Conservation (phyloP, 2,113 vertebrate genomes). For the Laterallus jamaicensis region DNA sequence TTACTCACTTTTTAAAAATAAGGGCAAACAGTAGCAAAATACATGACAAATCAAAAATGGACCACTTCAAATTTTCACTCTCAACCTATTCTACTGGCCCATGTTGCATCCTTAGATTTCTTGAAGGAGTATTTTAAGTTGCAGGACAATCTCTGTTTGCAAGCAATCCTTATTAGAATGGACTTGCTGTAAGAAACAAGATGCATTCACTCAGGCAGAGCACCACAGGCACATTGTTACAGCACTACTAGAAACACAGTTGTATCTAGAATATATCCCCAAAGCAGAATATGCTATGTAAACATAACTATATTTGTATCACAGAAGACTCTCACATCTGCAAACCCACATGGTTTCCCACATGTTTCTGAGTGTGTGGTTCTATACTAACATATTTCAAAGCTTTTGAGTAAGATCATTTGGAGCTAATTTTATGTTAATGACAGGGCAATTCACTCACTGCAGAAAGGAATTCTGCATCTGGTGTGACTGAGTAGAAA, state of each 20-base stretch:
- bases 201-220: neutral
- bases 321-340: slow-evolving; percentile 42
- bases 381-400: neutral
- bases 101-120: neutral
- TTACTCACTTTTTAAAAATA: neutral
- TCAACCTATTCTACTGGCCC: neutral
- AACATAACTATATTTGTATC: slow-evolving; percentile 1
- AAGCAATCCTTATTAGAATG: neutral
- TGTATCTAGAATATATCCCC: neutral
- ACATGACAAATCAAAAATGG: neutral
- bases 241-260: neutral
- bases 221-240: neutral
- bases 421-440: slow-evolving; percentile 33
- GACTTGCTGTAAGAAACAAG: neutral
- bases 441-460: neutral
- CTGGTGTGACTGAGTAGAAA: neutral
- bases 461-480: slow-evolving; percentile 12
- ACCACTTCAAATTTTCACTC: neutral
- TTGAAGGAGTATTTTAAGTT: neutral
- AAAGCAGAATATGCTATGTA: neutral
- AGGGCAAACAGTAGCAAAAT: neutral
- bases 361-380: neutral
- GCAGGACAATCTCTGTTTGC: neutral
- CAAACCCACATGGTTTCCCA: slow-evolving; percentile 4
- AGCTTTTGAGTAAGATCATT: neutral